Evolutionary conservation across 2,888 invertebrate species (phyloP).

Genomic region (Erebia palarica): DNA sequence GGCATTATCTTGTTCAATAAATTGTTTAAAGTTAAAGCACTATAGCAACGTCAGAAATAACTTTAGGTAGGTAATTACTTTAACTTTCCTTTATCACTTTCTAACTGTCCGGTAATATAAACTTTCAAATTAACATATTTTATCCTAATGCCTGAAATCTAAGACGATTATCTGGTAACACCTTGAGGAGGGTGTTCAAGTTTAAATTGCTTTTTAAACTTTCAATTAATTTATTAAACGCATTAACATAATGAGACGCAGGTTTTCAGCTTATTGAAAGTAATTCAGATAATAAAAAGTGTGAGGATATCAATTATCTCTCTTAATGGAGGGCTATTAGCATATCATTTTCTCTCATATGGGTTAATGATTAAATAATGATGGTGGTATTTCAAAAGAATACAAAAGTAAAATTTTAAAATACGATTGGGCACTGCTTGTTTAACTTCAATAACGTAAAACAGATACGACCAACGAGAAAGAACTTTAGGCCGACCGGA

Average conservation of each 20-base stretch:
- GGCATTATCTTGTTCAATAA: too few species aligned
- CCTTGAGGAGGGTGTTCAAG: conserved; percentile 11
- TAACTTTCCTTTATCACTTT: not conserved
- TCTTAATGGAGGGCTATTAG: too few species aligned
- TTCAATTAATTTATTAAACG: conserved; percentile 19
- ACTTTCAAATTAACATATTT: conserved; percentile 16
- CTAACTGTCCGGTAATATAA: not conserved
- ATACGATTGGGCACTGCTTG: not conserved
- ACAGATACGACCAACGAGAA: too few species aligned
- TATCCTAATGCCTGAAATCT: not conserved
- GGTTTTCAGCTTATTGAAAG: conserved; percentile 8
- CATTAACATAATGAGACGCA: conserved; percentile 19
- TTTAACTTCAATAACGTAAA: not conserved
- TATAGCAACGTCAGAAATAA: not conserved
- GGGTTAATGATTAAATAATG: not conserved
- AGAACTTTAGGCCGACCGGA: too few species aligned
- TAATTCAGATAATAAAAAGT: conserved; percentile 4
- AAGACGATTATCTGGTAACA: not conserved
- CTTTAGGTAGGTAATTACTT: not conserved
- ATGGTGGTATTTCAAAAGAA: too few species aligned
- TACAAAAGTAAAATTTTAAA: not conserved
- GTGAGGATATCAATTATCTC: not conserved
- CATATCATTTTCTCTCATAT: not conserved
- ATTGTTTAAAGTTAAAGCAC: too few species aligned
- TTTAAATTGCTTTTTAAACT: conserved; percentile 19